Conservation (phyloP, 2,797 vertebrate species). For the Graptemys geographica region DNA sequence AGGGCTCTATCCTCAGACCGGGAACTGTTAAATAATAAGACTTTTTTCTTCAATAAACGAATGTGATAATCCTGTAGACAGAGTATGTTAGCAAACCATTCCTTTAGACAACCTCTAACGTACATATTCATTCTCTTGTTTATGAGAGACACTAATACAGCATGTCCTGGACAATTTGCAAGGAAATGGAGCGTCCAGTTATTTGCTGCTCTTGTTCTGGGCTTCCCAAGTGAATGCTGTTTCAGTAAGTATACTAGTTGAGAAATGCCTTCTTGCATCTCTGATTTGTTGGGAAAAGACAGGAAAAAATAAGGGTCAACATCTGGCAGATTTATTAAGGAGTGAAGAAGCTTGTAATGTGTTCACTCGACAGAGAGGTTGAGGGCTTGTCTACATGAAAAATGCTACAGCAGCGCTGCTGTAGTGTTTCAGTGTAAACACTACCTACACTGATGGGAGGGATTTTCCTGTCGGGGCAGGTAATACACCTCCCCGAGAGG, state of each 20-base stretch:
- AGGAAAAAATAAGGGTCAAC: neutral
- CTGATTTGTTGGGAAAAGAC: neutral
- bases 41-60: neutral
- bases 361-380: too few species aligned
- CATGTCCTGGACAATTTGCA: constrained; percentile 65
- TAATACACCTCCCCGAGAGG: neutral
- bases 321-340: neutral
- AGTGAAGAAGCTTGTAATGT: neutral
- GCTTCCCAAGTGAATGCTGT: constrained; percentile 81
- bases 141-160: constrained; percentile 77
- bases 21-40: neutral
- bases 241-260: constrained; percentile 74
- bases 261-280: neutral
- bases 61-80: neutral
- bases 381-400: neutral
- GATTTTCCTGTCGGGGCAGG: neutral
- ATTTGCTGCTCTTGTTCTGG: constrained; percentile 79
- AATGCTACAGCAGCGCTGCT: neutral
- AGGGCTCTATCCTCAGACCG: neutral
- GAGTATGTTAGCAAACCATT: neutral
- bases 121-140: constrained; percentile 11
- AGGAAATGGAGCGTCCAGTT: constrained; percentile 53
- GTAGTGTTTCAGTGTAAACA: neutral
- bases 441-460: neutral
- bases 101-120: neutral